phyloP scores from a whole-genome alignment of 64 coral and sea anemone genomes.

The Pocillopora damicornis region DNA sequence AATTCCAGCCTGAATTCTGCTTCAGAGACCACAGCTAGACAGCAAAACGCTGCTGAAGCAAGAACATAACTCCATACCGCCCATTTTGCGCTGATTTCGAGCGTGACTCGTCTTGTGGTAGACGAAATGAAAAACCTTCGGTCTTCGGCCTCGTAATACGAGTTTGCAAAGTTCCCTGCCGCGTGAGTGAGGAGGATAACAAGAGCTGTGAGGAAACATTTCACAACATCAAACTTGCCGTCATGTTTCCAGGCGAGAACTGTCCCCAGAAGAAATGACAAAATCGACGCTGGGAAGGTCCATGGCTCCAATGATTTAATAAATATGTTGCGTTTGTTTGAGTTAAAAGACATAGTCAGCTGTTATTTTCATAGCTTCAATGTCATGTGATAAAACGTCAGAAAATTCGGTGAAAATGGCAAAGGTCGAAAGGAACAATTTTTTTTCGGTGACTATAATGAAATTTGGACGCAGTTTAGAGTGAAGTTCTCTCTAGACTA shows the following conservation, averaged over 20 bases:
- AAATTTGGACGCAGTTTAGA: no score
- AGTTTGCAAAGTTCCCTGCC: conserved; percentile 66
- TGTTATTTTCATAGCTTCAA: not conserved
- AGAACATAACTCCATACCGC: conserved; percentile 43
- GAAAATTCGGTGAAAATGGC: no score
- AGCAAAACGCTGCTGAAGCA: conserved; percentile 4
- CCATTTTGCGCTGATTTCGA: conserved; percentile 30
- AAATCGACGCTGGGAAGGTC: conserved; percentile 55
- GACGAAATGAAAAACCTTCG: conserved; percentile 9
- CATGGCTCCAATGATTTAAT: conserved; percentile 44
- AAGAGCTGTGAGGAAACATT: conserved; percentile 6
- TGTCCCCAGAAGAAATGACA: conserved; percentile 48
- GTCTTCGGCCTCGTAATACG: conserved; percentile 45
- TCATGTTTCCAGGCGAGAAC: conserved; percentile 43
- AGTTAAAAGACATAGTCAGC: not conserved
- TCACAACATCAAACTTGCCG: conserved; percentile 17
- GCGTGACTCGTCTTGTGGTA: conserved; percentile 8
- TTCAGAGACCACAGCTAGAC: conserved; percentile 31
- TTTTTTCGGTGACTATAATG: no score
- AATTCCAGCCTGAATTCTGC: conserved; percentile 45
- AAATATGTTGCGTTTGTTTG: conserved; percentile 2
- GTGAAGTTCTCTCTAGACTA: no score
- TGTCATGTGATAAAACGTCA: not conserved
- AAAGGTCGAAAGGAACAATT: no score
- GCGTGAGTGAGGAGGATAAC: conserved; percentile 52